Evolutionary conservation across 1,140 invertebrate genomes (phyloP).

Genomic region (roundworm (Caenorhabditis elegans)): DNA sequence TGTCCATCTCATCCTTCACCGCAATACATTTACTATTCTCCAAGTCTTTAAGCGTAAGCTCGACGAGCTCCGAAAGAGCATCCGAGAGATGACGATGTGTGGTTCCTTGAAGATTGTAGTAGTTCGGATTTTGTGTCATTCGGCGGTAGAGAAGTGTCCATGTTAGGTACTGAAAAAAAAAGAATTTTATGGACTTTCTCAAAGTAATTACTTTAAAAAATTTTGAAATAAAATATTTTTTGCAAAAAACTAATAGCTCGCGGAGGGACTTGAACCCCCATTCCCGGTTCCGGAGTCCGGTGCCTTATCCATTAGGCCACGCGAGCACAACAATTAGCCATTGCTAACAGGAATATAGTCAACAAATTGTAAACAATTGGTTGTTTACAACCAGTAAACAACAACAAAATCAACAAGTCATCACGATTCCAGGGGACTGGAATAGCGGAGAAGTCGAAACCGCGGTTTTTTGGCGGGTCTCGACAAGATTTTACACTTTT

Average conservation of each 20-base stretch:
- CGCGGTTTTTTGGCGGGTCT: no score
- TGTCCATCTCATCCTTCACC: slow-evolving; percentile 96
- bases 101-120: slow-evolving; percentile 93
- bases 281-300: slow-evolving; percentile 1
- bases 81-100: slow-evolving; percentile 87
- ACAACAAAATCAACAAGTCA: no score
- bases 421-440: no score
- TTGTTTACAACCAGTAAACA: no score
- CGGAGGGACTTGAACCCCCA: slow-evolving; percentile 5
- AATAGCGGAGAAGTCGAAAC: no score
- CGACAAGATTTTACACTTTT: no score
- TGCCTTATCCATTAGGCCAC: not conserved
- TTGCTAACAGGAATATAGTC: no score
- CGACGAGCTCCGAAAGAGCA: slow-evolving; percentile 95
- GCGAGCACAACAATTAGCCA: no score
- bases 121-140: slow-evolving; percentile 98
- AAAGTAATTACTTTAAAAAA: no score
- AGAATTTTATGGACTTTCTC: no score
- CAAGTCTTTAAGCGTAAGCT: slow-evolving; percentile 88
- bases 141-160: slow-evolving; percentile 98
- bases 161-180: slow-evolving; percentile 77
- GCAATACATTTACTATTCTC: slow-evolving; percentile 97
- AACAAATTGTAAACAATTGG: no score
- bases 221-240: no score
- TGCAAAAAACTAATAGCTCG: not conserved